Evolutionary conservation across 37 sponge, comb jelly and placozoan species (phyloP), one percentile per base, ranked within the genome.

Genomic region (Chondrosia reniformis): DNA sequence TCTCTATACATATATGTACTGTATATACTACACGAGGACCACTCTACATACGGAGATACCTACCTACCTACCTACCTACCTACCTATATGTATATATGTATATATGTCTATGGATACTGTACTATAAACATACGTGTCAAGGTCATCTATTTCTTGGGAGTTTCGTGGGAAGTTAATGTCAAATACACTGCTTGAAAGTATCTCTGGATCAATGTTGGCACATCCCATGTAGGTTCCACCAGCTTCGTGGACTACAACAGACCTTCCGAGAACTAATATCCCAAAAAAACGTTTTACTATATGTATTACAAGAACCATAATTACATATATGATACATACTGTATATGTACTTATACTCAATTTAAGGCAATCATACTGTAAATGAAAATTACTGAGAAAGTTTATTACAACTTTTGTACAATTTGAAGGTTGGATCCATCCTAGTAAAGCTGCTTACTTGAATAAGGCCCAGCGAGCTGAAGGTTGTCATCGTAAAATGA

Each of bases 231-330:
- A 40, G 1, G 69, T 0, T 0, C 79, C 67, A 34, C 2, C n/a
- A 21, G 0, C 5, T 17, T 33, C 28, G 33, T 87, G 83, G 9
- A 87, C 61, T 24, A 76, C 87, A 77, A 87, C 39, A 27, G 83
- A 82, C 7, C 87, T 78, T 31, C 65, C 65, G 66, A 81, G 31
- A 61, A 87, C 87, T 87, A 46, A 33, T n/a, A n/a, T n/a, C n/a
- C n/a, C n/a, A n/a, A n/a, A n/a, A n/a, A n/a, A n/a, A n/a, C n/a
- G n/a, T n/a, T n/a, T n/a, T n/a, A n/a, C n/a, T n/a, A n/a, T n/a
- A n/a, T n/a, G n/a, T n/a, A n/a, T n/a, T n/a, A n/a, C n/a, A n/a
- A n/a, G n/a, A n/a, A n/a, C n/a, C n/a, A n/a, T n/a, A n/a, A n/a
- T n/a, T n/a, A n/a, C n/a, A n/a, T n/a, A n/a, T n/a, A n/a, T n/a